Conservation (phyloP, 2,888 invertebrate genomes). For the Ernsta delagoae region DNA sequence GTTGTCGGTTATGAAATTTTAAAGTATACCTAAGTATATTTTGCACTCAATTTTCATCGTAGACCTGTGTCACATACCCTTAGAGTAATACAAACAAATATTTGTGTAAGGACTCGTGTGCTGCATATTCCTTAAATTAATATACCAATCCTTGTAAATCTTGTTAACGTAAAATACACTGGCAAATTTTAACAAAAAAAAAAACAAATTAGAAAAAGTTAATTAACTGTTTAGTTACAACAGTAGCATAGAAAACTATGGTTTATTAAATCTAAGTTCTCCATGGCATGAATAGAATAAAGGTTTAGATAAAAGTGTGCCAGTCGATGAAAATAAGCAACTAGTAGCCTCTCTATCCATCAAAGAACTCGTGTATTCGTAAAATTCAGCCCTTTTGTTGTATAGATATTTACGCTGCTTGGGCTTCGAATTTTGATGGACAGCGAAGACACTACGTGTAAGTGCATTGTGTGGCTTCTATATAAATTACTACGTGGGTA, state of each 20-base stretch:
- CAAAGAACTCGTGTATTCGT: constrained; percentile 40
- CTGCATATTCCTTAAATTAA: constrained; percentile 7
- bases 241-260: constrained; percentile 71
- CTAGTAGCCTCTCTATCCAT: constrained; percentile 58
- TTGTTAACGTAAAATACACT: constrained; percentile 53
- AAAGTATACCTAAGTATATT: no score
- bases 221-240: constrained; percentile 80
- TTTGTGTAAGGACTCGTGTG: no score
- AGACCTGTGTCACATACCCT: no score
- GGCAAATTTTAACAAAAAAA: constrained; percentile 47
- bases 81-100: no score
- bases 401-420: neutral
- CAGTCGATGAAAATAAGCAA: constrained; percentile 69
- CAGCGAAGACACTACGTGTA: constrained; percentile 54
- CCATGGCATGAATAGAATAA: constrained; percentile 65
- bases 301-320: constrained; percentile 69
- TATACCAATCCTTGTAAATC: constrained; percentile 39
- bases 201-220: constrained; percentile 68
- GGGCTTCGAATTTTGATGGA: constrained; percentile 52
- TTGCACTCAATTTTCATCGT: no score
- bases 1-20: no score
- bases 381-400: neutral
- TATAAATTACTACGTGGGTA: constrained; percentile 29
- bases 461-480: constrained; percentile 55
- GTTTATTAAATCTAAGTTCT: constrained; percentile 64